Evolutionary conservation across 1,140 invertebrate genomes (phyloP), one percentile per base, ranked within the genome.

Genomic region (Antheraea mylitta): DNA sequence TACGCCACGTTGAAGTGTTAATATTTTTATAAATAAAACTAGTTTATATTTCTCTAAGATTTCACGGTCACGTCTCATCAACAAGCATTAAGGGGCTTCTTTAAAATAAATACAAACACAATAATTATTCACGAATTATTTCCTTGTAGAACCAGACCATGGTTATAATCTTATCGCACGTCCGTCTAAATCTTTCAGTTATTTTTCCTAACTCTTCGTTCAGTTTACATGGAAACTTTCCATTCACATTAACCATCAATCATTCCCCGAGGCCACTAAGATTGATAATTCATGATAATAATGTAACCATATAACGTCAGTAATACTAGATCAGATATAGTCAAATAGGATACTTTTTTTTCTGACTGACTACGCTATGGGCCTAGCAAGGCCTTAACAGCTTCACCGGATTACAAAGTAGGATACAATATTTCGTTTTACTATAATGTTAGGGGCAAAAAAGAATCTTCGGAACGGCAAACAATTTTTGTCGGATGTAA

Each of bases 161-260:
- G 45, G 45, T 16, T 53, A n/a, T 16, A 53, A 53, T 53, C 45
- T 53, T 42, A 42, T 53, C 45, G 10, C 11, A 6, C 45, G 45
- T 53, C 45, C 45, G 45, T 53, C 11, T 53, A 53, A 53, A 53
- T 53, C 45, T 53, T 53, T 53, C 45, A 53, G 45, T 53, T 53
- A 53, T n/a, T 16, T 53, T 53, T 53, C 45, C 45, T 13, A 2
- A 53, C 11, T 53, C 45, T 16, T n/a, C 45, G 45, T 6, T 16
- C 5, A 53, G 10, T 53, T 53, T 53, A 53, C 45, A 53, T 53
- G 45, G 16, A 16, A 53, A 53, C 16, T 53, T 53, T 53, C 45
- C 45, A n/a, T 53, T 53, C 45, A 53, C 45, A n/a, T n/a, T 53
- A 53, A 53, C 7, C 45, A 53, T 53, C 45, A 53, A 53, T 53